These are phyloP conservation scores for Isurus oxyrinchus DNA, from an alignment of 2,113 vertebrate genomes.

Conservation along the genomic window DNA sequence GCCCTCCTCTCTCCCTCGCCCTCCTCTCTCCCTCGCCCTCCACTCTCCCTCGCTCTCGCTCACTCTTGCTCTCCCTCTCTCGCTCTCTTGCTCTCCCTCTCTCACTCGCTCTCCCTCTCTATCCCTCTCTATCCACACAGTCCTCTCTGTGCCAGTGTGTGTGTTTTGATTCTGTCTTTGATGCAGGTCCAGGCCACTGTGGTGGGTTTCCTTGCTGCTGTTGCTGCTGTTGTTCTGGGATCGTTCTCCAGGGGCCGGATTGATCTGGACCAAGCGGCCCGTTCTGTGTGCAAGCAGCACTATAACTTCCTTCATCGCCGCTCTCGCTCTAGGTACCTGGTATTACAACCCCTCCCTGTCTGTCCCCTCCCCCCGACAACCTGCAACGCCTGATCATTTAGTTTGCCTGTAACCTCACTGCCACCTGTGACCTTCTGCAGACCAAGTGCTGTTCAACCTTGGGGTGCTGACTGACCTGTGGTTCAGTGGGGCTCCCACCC, in stretches of 20 bases:
- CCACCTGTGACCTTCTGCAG: too few species aligned
- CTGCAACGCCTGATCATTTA: too few species aligned
- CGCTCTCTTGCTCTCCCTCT: too few species aligned
- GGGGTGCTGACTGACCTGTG: too few species aligned
- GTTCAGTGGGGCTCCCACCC: too few species aligned
- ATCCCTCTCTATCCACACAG: too few species aligned
- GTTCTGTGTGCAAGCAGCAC: conserved; percentile 88
- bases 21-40: fast-evolving
- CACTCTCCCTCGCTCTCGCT: not conserved
- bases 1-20: fast-evolving
- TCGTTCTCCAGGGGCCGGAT: conserved; percentile 67
- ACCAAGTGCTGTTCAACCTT: too few species aligned
- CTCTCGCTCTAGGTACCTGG: conserved; percentile 73
- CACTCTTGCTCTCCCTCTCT: too few species aligned
- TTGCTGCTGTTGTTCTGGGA: conserved; percentile 77
- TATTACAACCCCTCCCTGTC: conserved; percentile 37
- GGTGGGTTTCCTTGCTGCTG: conserved; percentile 83
- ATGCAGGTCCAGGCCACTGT: conserved; percentile 85
- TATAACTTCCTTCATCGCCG: conserved; percentile 80
- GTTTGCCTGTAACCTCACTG: too few species aligned
- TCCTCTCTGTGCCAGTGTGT: too few species aligned
- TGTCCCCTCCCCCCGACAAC: too few species aligned
- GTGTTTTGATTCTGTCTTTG: not conserved
- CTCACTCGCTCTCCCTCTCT: too few species aligned
- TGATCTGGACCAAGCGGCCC: conserved; percentile 68